These are phyloP conservation scores for Tupiocoris notatus DNA, from an alignment of 2,888 invertebrate species.

Conservation along the genomic window DNA sequence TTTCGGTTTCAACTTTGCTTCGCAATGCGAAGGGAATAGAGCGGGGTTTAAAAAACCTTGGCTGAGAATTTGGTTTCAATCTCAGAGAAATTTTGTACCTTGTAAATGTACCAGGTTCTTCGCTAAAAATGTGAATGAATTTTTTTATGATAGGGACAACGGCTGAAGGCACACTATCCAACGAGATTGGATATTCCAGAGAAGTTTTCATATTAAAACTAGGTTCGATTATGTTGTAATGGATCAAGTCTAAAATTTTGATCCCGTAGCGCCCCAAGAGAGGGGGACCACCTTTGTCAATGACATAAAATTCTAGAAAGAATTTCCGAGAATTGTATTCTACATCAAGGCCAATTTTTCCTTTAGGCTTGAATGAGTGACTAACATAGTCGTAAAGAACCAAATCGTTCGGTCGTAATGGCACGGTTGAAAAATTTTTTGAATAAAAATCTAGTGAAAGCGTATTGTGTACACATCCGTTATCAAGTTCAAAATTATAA, in stretches of 20 bases:
- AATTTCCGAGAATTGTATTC: background rate
- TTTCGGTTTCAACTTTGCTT: background rate
- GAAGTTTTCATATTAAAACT: background rate
- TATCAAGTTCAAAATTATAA: constrained; percentile 18
- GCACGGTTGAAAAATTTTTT: background rate
- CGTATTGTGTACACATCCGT: constrained; percentile 8
- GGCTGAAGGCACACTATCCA: background rate
- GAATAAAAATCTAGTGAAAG: constrained; percentile 8
- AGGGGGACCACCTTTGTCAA: background rate
- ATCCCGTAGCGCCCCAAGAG: background rate
- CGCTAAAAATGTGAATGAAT: background rate
- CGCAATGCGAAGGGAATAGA: background rate
- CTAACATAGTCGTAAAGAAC: background rate
- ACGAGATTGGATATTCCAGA: background rate
- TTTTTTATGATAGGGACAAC: background rate
- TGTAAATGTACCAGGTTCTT: background rate
- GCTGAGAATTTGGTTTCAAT: background rate
- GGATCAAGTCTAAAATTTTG: too few relatives aligned
- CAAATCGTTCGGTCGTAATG: background rate
- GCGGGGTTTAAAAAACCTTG: background rate
- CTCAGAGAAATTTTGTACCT: background rate
- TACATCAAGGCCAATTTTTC: background rate
- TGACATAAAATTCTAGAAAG: background rate
- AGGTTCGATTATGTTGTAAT: too few relatives aligned
- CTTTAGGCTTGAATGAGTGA: background rate